Conservation (phyloP, 2,888 invertebrate genomes). For the Iselma pallidipennis region DNA sequence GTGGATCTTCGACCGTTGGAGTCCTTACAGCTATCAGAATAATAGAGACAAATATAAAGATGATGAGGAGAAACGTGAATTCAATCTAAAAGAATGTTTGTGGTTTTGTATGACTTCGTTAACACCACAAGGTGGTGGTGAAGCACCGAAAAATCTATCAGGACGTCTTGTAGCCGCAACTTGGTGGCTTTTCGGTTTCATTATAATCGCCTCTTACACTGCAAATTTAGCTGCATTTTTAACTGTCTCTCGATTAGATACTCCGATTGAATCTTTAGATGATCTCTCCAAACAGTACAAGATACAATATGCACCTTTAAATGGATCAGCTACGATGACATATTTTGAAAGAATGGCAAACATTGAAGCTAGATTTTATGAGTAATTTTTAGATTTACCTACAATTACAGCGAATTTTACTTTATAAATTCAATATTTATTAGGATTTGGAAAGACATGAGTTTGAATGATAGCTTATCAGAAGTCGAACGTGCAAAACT, state of each 20-base stretch:
- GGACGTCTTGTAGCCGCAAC: slow-evolving; percentile 95
- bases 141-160: slow-evolving; percentile 94
- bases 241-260: slow-evolving; percentile 90
- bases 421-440: slow-evolving; percentile 28
- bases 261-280: slow-evolving; percentile 90
- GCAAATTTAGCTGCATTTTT: slow-evolving; percentile 97
- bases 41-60: slow-evolving; percentile 91
- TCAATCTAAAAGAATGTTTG: slow-evolving; percentile 92
- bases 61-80: slow-evolving; percentile 92
- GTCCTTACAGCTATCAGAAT: slow-evolving; percentile 96
- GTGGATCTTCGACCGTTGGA: slow-evolving; percentile 97
- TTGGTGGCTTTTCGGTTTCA: slow-evolving; percentile 99
- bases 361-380: slow-evolving; percentile 93
- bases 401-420: neutral
- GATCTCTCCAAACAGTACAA: slow-evolving; percentile 91
- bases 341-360: slow-evolving; percentile 96
- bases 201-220: slow-evolving; percentile 98
- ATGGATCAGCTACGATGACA: slow-evolving; percentile 86
- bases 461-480: slow-evolving; percentile 88
- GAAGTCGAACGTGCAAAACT: slow-evolving; percentile 90
- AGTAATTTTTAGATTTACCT: slow-evolving; percentile 63
- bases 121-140: slow-evolving; percentile 93
- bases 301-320: slow-evolving; percentile 91
- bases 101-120: slow-evolving; percentile 99
- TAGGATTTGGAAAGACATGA: slow-evolving; percentile 98